Base-by-base conservation (phyloP, 1,140 invertebrate species). In the Drosophila mojavensis region DNA sequence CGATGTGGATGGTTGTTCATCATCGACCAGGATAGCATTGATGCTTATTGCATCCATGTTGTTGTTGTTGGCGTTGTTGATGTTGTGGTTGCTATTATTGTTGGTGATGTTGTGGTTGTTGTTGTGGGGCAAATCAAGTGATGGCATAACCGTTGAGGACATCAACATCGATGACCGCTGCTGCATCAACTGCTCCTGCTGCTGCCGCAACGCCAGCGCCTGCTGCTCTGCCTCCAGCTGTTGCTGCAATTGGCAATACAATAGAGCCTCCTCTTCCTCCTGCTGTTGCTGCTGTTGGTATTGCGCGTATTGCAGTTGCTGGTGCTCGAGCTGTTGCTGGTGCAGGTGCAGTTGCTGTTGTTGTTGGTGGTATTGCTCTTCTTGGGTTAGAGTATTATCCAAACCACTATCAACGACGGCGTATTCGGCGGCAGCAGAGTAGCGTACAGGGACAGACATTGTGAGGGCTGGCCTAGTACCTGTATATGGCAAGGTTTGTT, bases 401-500 rank as follows among this genome's bases (percentile, higher is more conserved):
- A 90, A 90, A 89, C 88, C 90, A 91, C 85, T 88, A 80, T 91
- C 91, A 90, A 88, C 88, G 88, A 85, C 86, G 91, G 79, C 88
- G 91, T 90, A 91, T 91, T 92, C 89, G 88, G 88, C 91, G 84
- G 91, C 90, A 91, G 91, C 91, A 92, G 91, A 92, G 91, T 91
- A 92, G 91, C 90, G 90, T 91, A 92, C 91, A 92, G 91, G 91
- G 91, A 92, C 91, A 92, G 91, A 92, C 91, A 92, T 92, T 91
- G 90, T 92, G 88, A 92, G 91, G 91, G 91, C 91, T 92, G 91
- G 91, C 91, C 91, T 92, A 92, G 91, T 92, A 92, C 91, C 91
- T 92, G 83, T 91, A 79, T 71, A 75, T 71, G 55, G 60, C 66
- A 71, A 79, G 73, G 62, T 39, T 39, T 36, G 33, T 71, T 73